phyloP scores from a whole-genome alignment of 2,113 vertebrate genomes.

The Chaetorhynchus papuensis region DNA sequence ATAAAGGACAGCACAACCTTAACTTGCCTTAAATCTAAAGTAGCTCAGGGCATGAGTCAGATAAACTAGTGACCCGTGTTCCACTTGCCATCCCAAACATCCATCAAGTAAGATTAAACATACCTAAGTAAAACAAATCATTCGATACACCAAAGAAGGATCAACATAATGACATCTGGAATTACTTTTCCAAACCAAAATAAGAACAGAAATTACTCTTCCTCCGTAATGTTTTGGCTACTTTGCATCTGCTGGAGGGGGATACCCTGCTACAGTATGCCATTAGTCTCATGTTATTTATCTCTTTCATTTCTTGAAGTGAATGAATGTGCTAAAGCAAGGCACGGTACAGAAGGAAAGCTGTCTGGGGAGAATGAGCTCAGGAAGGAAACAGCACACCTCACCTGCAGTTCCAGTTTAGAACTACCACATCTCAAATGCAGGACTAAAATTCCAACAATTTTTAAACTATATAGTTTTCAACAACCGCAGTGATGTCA shows the following conservation, averaged over 20 bases:
- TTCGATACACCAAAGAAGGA: not conserved
- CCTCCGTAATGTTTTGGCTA: not conserved
- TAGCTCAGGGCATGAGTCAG: not conserved
- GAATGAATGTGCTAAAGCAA: not conserved
- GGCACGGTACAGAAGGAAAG: not conserved
- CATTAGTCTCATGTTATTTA: not conserved
- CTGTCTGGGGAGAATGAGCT: not conserved
- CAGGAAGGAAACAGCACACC: not conserved
- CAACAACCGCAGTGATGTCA: not conserved
- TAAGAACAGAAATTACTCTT: not conserved
- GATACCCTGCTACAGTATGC: not conserved
- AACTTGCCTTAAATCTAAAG: not conserved
- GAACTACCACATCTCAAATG: not conserved
- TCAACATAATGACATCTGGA: not conserved
- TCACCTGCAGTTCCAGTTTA: not conserved
- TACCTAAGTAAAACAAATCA: not conserved
- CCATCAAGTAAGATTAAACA: not conserved
- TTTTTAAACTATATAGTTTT: not conserved
- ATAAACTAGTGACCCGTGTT: not conserved
- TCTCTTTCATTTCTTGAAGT: not conserved
- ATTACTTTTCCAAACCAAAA: not conserved
- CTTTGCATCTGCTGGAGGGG: not conserved
- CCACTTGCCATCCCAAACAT: not conserved
- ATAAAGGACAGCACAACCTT: not conserved
- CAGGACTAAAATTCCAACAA: not conserved